Evolutionary conservation across 2,888 invertebrate genomes (phyloP).

Genomic region (Leptogaster cylindrica): DNA sequence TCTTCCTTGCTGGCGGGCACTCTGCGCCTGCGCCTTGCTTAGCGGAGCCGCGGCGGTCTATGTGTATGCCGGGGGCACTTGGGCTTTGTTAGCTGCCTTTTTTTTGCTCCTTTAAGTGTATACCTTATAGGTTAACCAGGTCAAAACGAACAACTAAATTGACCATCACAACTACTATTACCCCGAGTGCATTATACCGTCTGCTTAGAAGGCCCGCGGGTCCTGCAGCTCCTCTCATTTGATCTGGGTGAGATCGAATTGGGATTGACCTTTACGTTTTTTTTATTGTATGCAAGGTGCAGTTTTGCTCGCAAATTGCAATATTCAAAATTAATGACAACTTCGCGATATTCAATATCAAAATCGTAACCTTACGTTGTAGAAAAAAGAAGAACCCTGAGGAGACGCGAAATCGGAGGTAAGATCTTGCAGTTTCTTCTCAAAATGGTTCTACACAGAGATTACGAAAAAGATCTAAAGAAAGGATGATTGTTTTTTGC

Average conservation of each 20-base stretch:
- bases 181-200: not conserved
- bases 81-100: constrained; percentile 35
- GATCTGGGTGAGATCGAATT: not conserved
- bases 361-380: no score
- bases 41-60: constrained; percentile 46
- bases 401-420: no score
- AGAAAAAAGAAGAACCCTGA: no score
- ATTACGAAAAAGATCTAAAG: no score
- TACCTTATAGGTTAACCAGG: constrained; percentile 56
- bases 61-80: constrained; percentile 58
- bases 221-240: no score
- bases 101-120: constrained; percentile 24
- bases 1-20: not conserved
- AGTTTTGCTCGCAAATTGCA: no score
- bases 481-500: no score
- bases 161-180: constrained; percentile 52
- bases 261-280: constrained; percentile 21
- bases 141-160: constrained; percentile 61
- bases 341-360: no score
- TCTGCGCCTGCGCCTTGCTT: not conserved
- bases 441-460: no score
- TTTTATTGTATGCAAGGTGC: constrained; percentile 26
- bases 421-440: no score
- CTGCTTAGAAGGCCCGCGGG: no score
- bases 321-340: no score